Evolutionary conservation across 2,888 invertebrate species (phyloP).

Genomic region (Hydrotaea diabolus): DNA sequence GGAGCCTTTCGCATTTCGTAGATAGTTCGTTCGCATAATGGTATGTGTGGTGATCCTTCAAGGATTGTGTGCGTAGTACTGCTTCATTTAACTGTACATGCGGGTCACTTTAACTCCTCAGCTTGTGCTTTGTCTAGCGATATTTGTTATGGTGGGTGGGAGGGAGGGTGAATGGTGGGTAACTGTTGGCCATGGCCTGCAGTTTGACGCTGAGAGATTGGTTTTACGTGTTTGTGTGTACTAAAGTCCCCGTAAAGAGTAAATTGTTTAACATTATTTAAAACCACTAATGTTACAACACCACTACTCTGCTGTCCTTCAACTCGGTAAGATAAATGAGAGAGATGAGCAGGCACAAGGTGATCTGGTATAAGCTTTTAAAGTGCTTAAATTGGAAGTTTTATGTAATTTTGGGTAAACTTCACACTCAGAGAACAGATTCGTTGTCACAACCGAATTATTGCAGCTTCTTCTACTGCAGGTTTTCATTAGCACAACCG

Average conservation of each 20-base stretch:
- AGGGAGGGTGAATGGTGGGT: background rate
- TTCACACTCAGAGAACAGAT: too few relatives aligned
- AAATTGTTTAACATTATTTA: conserved; percentile 46
- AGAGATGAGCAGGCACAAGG: too few relatives aligned
- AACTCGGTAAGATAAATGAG: too few relatives aligned
- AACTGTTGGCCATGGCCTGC: too few relatives aligned
- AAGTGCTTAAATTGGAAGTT: too few relatives aligned
- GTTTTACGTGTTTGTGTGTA: background rate
- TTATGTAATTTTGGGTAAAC: too few relatives aligned
- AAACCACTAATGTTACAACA: conserved; percentile 48
- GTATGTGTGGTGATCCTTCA: conserved; percentile 62
- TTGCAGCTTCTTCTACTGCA: too few relatives aligned
- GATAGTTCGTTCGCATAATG: conserved; percentile 9
- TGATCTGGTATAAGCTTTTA: too few relatives aligned
- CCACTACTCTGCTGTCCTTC: background rate
- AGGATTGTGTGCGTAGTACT: conserved; percentile 45
- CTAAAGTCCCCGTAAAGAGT: conserved; percentile 28
- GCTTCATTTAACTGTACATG: conserved; percentile 45
- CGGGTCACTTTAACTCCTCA: conserved; percentile 58
- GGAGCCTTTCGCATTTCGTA: conserved; percentile 11
- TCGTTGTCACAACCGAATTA: too few relatives aligned
- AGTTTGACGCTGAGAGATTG: background rate
- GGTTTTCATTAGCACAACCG: too few relatives aligned
- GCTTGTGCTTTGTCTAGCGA: conserved; percentile 41
- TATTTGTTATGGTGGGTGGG: background rate